These are phyloP conservation scores for Orthonevra nobilis DNA, from an alignment of 2,888 invertebrate genomes.

Conservation along the genomic window DNA sequence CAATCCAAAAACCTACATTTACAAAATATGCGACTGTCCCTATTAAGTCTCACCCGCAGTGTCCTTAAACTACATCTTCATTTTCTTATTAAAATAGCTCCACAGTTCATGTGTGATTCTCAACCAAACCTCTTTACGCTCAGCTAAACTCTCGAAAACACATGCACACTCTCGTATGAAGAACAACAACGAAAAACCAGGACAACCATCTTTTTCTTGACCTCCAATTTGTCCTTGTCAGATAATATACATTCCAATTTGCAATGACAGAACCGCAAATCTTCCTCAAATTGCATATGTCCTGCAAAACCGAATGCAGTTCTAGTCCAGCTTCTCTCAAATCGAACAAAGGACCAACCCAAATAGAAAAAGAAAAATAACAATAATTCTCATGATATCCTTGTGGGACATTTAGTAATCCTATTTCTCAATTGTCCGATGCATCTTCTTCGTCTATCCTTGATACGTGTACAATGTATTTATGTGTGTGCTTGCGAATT, in stretches of 20 bases:
- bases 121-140: no score
- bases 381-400: conserved; percentile 27
- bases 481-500: background rate
- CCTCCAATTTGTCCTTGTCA: conserved; percentile 48
- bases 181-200: background rate
- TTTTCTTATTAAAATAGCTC: no score
- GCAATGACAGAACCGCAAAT: conserved; percentile 58
- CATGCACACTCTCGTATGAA: no score
- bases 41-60: no score
- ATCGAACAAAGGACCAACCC: no score
- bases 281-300: conserved; percentile 48
- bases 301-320: conserved; percentile 36
- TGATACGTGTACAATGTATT: no score
- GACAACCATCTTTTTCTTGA: conserved; percentile 22
- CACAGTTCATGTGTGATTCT: no score
- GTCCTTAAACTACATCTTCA: background rate
- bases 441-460: conserved; percentile 34
- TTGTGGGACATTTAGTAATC: conserved; percentile 63
- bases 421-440: conserved; percentile 63
- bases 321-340: no score
- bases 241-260: conserved; percentile 59
- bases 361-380: conserved; percentile 34
- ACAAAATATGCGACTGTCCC: no score
- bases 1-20: no score
- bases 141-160: no score